phyloP scores from a whole-genome alignment of 2,113 vertebrate species.

The Spizaetus ornatus region DNA sequence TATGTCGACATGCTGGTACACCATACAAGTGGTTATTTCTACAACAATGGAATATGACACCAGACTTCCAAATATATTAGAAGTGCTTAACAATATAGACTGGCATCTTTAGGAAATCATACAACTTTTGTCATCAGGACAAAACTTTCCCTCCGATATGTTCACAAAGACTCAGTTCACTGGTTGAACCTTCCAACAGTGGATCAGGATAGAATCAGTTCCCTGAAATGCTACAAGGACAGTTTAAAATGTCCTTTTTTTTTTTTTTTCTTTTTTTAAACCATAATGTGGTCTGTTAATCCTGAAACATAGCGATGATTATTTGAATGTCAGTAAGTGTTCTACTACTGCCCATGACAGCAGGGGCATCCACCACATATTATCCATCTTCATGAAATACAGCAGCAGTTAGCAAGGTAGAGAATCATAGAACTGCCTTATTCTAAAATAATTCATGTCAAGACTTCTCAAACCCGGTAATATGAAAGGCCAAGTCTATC shows the following conservation, averaged over 20 bases:
- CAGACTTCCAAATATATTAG: not conserved
- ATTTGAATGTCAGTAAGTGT: not conserved
- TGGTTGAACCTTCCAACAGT: not conserved
- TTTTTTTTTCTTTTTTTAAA: not conserved
- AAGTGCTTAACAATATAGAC: not conserved
- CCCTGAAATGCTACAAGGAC: not conserved
- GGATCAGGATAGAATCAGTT: not conserved
- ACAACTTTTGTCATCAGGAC: not conserved
- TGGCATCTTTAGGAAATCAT: not conserved
- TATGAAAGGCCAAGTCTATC: not conserved
- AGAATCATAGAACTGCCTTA: not conserved
- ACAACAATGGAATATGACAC: not conserved
- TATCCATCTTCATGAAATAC: not conserved
- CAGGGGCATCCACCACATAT: not conserved
- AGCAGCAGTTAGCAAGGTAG: not conserved
- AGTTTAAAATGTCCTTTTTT: not conserved
- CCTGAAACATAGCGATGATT: not conserved
- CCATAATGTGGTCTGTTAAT: not conserved
- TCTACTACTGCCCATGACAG: not conserved
- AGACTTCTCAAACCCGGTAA: accelerated
- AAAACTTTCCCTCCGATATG: not conserved
- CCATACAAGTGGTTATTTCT: not conserved
- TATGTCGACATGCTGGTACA: not conserved
- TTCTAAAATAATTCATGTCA: not conserved
- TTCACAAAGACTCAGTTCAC: not conserved